Conservation (phyloP, 2,797 vertebrate species). For the Threskiornis aethiopicus region DNA sequence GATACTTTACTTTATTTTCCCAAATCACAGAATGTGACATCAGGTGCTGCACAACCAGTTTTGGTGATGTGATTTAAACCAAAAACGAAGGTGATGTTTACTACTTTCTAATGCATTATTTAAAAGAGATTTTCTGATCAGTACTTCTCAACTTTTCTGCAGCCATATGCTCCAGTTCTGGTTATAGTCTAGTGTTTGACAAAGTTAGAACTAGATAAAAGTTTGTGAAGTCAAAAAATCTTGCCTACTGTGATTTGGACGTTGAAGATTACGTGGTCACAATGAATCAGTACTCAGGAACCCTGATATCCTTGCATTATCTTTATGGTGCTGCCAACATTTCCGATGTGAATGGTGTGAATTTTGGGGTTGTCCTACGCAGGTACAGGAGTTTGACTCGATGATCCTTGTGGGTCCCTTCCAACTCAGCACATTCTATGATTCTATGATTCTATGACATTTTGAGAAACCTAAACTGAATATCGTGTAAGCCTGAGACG, state of each 20-base stretch:
- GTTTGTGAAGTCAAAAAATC: background rate
- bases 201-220: background rate
- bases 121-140: background rate
- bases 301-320: background rate
- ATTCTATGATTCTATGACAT: no score
- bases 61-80: background rate
- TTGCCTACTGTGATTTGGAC: background rate
- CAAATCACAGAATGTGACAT: background rate
- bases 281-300: background rate
- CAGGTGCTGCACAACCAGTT: background rate
- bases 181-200: background rate
- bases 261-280: background rate
- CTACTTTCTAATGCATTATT: background rate
- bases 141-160: background rate
- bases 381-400: no score
- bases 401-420: no score
- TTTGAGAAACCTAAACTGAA: background rate
- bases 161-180: background rate
- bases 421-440: no score
- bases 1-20: background rate
- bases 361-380: no score
- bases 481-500: background rate
- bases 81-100: background rate
- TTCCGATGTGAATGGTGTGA: background rate
- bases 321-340: background rate